Evolutionary conservation across 2,797 vertebrate species (phyloP).

Genomic region (Basileuterus tristriatus): DNA sequence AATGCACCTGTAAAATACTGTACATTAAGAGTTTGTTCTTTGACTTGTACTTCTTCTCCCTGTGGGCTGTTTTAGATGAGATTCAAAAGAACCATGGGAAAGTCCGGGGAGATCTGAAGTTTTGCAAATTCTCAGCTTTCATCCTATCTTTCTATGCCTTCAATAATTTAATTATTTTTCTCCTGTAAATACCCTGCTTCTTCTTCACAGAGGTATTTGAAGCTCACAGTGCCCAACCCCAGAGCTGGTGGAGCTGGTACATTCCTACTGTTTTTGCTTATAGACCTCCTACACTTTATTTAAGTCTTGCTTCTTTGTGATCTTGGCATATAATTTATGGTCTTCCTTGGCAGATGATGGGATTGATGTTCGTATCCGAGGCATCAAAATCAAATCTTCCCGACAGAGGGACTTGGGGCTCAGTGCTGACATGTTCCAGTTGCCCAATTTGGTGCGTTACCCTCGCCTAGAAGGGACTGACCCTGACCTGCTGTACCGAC

Average conservation of each 20-base stretch:
- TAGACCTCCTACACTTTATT: not conserved
- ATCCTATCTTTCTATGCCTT: not conserved
- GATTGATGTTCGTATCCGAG: conserved; percentile 93
- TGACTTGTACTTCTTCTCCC: not conserved
- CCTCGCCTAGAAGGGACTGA: conserved; percentile 93
- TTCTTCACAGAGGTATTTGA: not conserved
- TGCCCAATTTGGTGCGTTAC: conserved; percentile 91
- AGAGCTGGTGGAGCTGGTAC: not conserved
- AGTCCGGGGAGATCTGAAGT: not conserved
- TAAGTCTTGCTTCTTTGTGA: not conserved
- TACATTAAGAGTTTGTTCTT: not conserved
- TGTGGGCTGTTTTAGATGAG: not conserved
- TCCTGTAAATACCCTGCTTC: not conserved
- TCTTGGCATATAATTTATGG: not conserved
- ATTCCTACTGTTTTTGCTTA: not conserved
- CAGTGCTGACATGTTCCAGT: conserved; percentile 94
- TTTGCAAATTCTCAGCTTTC: not conserved
- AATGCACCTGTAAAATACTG: not conserved
- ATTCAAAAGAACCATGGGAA: not conserved
- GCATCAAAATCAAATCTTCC: conserved; percentile 95
- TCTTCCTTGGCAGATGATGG: conserved; percentile 86
- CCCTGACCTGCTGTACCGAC: conserved; percentile 89
- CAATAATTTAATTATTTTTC: not conserved
- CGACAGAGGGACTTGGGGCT: conserved; percentile 92
- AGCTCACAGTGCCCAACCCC: not conserved